Evolutionary conservation across 2,888 invertebrate species (phyloP), one percentile per base, ranked within the genome.

Genomic region (Melolontha melolontha): DNA sequence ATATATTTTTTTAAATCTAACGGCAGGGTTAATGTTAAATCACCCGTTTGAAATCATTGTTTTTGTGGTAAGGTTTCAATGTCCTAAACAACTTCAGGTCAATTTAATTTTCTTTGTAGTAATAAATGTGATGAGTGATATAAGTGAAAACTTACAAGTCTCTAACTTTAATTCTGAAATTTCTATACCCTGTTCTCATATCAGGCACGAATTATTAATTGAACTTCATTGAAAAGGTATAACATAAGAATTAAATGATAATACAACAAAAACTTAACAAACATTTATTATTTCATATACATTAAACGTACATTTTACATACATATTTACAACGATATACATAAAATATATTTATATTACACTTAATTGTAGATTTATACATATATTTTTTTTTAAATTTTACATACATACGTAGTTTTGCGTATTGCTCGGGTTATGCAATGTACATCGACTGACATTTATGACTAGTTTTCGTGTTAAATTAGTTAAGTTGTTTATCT

Each of bases 401-500:
- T 22, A 49, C 16, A 49, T 14, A 11, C 4, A 22, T 49, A 49
- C 49, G 22, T 51, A 27, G 22, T 12, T n/a, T 51, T 14, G n/a
- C 51, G 29, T 29, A 27, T 51, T 27, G 16, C 51, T 2, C 16
- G 17, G 8, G 16, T n/a, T n/a, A 7, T n/a, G 5, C 51, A 29
- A 14, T 29, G 22, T 27, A 51, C 7, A 51, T 27, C 12, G 29
- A 51, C 29, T 27, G 51, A 51, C 51, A 17, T 17, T 12, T 22
- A 47, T 64, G 64, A 64, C 64, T 64, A 64, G 64, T 50, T 49
- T 66, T 17, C 29, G 34, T 42, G 12, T 51, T 29, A 34, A 64
- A 64, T 14, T 55, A 49, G 16, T 50, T 49, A 34, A 34, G 8
- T 34, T 34, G 1, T 59, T 29, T 10, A 17, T 14, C 52, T 55